phyloP scores from a whole-genome alignment of 1,140 invertebrate species.

The Drosophila aff. region DNA sequence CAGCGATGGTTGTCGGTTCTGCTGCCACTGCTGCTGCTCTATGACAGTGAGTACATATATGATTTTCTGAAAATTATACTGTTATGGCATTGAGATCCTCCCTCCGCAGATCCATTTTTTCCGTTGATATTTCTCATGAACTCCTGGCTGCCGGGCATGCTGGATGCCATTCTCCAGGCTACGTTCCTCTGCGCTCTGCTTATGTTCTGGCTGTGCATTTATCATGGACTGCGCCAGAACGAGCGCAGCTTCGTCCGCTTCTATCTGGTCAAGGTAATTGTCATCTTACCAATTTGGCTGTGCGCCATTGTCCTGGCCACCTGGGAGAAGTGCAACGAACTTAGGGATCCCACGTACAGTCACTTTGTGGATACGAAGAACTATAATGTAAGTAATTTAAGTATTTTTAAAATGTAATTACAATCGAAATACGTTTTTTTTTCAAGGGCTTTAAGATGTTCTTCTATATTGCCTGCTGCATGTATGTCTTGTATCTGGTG shows the following conservation, averaged over 20 bases:
- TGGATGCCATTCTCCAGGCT: slow-evolving; percentile 96
- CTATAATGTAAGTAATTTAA: slow-evolving; percentile 90
- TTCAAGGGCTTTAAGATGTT: slow-evolving; percentile 91
- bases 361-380: slow-evolving; percentile 94
- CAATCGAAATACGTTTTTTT: not conserved
- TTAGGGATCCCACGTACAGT: slow-evolving; percentile 96
- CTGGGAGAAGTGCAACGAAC: slow-evolving; percentile 95
- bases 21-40: slow-evolving; percentile 94
- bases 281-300: slow-evolving; percentile 95
- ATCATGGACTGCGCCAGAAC: slow-evolving; percentile 97
- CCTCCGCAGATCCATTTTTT: slow-evolving; percentile 94
- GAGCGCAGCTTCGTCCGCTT: slow-evolving; percentile 94
- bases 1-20: slow-evolving; percentile 98
- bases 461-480: slow-evolving; percentile 93
- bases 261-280: slow-evolving; percentile 95
- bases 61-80: not conserved
- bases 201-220: slow-evolving; percentile 94
- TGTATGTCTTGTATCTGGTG: slow-evolving; percentile 94
- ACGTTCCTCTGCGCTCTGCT: slow-evolving; percentile 95
- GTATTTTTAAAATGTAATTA: too few relatives aligned
- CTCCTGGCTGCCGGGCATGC: slow-evolving; percentile 95
- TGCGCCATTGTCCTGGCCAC: slow-evolving; percentile 93
- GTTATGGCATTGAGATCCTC: not conserved
- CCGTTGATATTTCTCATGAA: slow-evolving; percentile 95
- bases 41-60: slow-evolving; percentile 91